Evolutionary conservation across 2,888 invertebrate genomes (phyloP).

Genomic region (Plebejus argus): DNA sequence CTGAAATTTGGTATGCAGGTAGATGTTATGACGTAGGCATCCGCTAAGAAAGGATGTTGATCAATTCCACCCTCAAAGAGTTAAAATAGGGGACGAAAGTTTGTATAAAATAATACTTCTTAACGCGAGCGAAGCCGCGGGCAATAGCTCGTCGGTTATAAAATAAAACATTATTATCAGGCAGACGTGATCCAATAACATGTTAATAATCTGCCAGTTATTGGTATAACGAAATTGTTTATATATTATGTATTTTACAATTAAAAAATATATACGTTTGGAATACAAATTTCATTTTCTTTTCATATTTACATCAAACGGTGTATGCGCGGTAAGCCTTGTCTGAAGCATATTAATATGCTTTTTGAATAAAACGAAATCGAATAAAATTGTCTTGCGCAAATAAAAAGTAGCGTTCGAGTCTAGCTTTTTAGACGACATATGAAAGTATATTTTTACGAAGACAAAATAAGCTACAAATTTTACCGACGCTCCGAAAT

Average conservation of each 20-base stretch:
- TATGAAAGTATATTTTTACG: neutral
- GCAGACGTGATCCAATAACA: neutral
- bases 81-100: no score
- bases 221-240: neutral
- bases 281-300: slow-evolving; percentile 17
- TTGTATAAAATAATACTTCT: no score
- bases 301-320: slow-evolving; percentile 23
- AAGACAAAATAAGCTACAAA: slow-evolving; percentile 7
- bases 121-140: no score
- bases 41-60: no score
- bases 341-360: slow-evolving; percentile 14
- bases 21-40: no score
- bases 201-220: neutral
- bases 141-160: neutral
- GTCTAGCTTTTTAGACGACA: slow-evolving; percentile 17
- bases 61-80: no score
- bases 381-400: slow-evolving; percentile 5
- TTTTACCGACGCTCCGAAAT: neutral
- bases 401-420: slow-evolving; percentile 15
- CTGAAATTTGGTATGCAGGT: no score
- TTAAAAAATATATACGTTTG: slow-evolving; percentile 2
- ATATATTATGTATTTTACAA: neutral
- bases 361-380: slow-evolving; percentile 12
- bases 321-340: neutral
- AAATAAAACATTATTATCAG: neutral